These are phyloP conservation scores for Morphnarchus princeps DNA, from an alignment of 2,113 vertebrate species.

Conservation along the genomic window DNA sequence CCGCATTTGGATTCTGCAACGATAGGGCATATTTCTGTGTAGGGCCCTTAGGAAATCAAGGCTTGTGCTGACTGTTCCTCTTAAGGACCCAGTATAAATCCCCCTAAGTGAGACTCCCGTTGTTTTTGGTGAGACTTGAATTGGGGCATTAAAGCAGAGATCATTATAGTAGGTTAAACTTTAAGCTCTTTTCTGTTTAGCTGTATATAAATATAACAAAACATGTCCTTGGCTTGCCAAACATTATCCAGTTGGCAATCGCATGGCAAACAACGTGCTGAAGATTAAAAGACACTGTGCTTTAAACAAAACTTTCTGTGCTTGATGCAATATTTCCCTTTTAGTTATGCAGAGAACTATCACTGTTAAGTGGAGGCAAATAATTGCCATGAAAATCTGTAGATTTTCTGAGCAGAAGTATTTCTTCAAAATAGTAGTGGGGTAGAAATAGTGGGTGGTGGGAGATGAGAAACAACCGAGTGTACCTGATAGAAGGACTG, in stretches of 20 bases:
- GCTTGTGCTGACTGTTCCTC: not conserved
- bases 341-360: not conserved
- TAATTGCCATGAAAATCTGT: not conserved
- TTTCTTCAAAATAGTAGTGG: not conserved
- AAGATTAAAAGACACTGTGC: not conserved
- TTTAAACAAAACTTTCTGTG: not conserved
- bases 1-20: not conserved
- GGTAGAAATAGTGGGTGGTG: not conserved
- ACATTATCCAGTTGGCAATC: not conserved
- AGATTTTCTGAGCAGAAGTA: not conserved
- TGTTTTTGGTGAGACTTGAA: not conserved
- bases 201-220: not conserved
- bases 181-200: slow-evolving; percentile 10
- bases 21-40: not conserved
- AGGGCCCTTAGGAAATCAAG: not conserved
- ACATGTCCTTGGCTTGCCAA: not conserved
- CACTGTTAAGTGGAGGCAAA: not conserved
- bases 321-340: not conserved
- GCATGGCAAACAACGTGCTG: not conserved
- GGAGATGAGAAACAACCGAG: not conserved
- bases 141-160: not conserved
- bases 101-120: not conserved
- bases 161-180: not conserved
- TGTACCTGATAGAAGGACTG: not conserved
- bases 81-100: not conserved